Conservation (phyloP, 2,797 vertebrate genomes). For the Myripristis murdjan region DNA sequence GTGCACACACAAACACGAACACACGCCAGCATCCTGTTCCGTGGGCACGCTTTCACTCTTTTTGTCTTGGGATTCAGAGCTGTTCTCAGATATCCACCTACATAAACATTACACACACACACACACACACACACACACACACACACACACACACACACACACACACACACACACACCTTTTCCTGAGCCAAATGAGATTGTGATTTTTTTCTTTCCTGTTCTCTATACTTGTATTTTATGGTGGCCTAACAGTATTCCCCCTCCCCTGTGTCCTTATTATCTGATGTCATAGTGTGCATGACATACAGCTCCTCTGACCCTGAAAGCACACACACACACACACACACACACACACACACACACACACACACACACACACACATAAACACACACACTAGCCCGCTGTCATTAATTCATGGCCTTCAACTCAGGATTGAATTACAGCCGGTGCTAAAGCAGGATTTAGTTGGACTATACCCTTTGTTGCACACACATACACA, state of each 20-base stretch:
- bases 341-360: slow-evolving; percentile 10
- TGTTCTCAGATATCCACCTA: neutral
- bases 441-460: slow-evolving; percentile 46
- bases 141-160: too few relatives aligned
- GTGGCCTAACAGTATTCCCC: neutral
- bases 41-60: neutral
- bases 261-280: slow-evolving; percentile 35
- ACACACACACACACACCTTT: neutral
- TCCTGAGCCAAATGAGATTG: too few relatives aligned
- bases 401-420: slow-evolving; percentile 80
- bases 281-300: slow-evolving; percentile 50
- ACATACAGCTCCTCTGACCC: slow-evolving; percentile 62
- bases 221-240: too few relatives aligned
- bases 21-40: neutral
- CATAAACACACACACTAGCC: slow-evolving; percentile 9
- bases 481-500: slow-evolving; percentile 20
- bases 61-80: neutral
- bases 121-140: too few relatives aligned
- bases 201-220: too few relatives aligned
- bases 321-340: slow-evolving; percentile 51
- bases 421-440: slow-evolving; percentile 76
- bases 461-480: slow-evolving; percentile 61
- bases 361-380: slow-evolving; percentile 33
- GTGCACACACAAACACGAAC: neutral
- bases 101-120: slow-evolving; percentile 3